phyloP scores from a whole-genome alignment of 2,888 invertebrate genomes.

The Gisinianus flammeolus region DNA sequence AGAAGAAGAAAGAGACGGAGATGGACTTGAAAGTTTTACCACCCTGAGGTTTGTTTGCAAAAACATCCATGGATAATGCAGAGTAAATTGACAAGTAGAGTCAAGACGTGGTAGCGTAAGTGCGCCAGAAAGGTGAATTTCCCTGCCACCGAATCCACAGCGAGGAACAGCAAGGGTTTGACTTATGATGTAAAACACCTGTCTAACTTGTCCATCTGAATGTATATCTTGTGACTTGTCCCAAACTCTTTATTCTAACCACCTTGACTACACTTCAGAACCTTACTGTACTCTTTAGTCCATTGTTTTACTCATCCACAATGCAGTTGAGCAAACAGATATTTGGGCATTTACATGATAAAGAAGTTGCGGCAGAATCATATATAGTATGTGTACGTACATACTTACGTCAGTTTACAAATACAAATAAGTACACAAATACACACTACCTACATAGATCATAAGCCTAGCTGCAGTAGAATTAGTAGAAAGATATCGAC shows the following conservation, averaged over 20 bases:
- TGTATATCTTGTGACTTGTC: not conserved
- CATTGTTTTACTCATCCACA: not conserved
- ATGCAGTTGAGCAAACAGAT: not conserved
- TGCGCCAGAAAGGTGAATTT: constrained; percentile 12
- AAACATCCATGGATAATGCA: not conserved
- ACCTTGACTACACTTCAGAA: not conserved
- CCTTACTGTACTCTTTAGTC: not conserved
- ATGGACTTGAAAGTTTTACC: not conserved
- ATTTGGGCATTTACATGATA: constrained; percentile 13
- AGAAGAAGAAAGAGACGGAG: not conserved
- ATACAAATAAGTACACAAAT: not conserved
- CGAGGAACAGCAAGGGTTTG: constrained; percentile 14
- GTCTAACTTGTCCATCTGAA: constrained; percentile 32
- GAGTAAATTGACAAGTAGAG: not conserved
- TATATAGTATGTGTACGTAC: not conserved
- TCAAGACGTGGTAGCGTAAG: not conserved
- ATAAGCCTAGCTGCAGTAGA: not conserved
- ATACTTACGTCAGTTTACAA: not conserved
- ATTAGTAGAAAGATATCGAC: not conserved
- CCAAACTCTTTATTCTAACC: not conserved
- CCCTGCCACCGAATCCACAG: constrained; percentile 17
- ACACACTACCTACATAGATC: not conserved
- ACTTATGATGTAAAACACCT: constrained; percentile 28
- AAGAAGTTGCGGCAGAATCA: not conserved
- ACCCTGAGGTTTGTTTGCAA: not conserved